These are phyloP conservation scores for Ascidia mentula DNA, from an alignment of 23 tunicate genomes.

Conservation along the genomic window DNA sequence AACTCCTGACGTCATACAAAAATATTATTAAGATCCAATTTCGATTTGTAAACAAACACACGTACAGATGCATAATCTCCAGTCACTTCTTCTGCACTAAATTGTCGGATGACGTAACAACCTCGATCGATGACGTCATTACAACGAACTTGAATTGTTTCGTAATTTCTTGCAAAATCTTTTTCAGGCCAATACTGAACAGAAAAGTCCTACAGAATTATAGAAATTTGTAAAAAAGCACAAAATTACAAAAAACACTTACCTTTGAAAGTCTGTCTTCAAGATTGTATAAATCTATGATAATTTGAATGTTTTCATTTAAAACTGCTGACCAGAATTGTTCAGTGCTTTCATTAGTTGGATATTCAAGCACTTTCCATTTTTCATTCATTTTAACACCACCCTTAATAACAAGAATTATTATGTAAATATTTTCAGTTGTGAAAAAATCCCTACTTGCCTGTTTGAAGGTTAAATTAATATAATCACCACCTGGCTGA, in stretches of 20 bases:
- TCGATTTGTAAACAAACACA: neutral
- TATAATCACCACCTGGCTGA: neutral
- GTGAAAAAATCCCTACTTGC: neutral
- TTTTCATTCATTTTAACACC: conserved; percentile 6
- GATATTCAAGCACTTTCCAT: conserved; percentile 50
- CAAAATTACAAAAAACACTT: neutral
- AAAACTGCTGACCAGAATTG: conserved; percentile 53
- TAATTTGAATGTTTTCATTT: conserved; percentile 27
- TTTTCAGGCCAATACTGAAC: conserved; percentile 44
- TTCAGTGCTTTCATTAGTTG: conserved; percentile 15
- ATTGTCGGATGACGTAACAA: conserved; percentile 10
- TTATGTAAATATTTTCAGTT: too few relatives aligned
- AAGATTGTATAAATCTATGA: conserved; percentile 35
- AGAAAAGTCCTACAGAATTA: conserved; percentile 16
- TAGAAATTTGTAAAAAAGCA: neutral
- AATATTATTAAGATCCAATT: neutral
- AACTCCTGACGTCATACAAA: conserved; percentile 1
- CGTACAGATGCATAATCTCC: conserved; percentile 17
- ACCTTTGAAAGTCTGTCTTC: conserved; percentile 25
- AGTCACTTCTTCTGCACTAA: neutral
- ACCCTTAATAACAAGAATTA: too few relatives aligned
- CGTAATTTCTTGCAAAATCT: neutral
- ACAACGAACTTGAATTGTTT: conserved; percentile 3
- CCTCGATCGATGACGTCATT: conserved; percentile 10
- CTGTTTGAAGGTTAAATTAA: neutral